Percentiles rank a stretch among this genome's conserved stretches.
phyloP scores from a whole-genome alignment of 23 tunicate genomes.

The Clavelina lepadiformis region DNA sequence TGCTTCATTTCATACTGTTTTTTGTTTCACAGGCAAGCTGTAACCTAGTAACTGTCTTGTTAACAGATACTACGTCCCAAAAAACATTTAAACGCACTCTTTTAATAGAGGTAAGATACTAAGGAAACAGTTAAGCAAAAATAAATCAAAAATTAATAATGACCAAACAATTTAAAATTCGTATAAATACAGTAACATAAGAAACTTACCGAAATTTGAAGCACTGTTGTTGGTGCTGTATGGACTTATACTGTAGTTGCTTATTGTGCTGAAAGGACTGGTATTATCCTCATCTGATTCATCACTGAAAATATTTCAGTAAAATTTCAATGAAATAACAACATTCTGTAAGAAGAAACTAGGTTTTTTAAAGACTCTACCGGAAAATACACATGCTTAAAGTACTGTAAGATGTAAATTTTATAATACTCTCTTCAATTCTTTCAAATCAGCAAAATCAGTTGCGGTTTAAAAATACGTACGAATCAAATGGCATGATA shows the following conservation, averaged over 20 bases:
- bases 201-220: conserved; percentile 31
- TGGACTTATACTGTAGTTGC: conserved; percentile 55
- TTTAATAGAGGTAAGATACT: background rate
- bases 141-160: background rate
- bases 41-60: too few relatives aligned
- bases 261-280: conserved; percentile 69
- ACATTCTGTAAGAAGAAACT: too few relatives aligned
- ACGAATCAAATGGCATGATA: conserved; percentile 73
- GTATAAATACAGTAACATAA: background rate
- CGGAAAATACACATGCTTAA: too few relatives aligned
- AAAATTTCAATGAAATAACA: too few relatives aligned
- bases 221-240: conserved; percentile 62
- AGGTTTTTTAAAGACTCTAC: too few relatives aligned
- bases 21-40: too few relatives aligned
- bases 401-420: too few relatives aligned
- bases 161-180: too few relatives aligned
- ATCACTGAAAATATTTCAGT: conserved; percentile 41
- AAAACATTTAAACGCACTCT: background rate
- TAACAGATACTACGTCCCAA: too few relatives aligned
- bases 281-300: conserved; percentile 76
- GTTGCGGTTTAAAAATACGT: conserved; percentile 21
- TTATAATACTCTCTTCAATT: background rate
- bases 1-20: too few relatives aligned
- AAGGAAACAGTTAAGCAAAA: background rate
- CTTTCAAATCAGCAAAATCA: background rate